Conservation (phyloP, 2,797 vertebrate species). For the Chaetodon trifasciatus region DNA sequence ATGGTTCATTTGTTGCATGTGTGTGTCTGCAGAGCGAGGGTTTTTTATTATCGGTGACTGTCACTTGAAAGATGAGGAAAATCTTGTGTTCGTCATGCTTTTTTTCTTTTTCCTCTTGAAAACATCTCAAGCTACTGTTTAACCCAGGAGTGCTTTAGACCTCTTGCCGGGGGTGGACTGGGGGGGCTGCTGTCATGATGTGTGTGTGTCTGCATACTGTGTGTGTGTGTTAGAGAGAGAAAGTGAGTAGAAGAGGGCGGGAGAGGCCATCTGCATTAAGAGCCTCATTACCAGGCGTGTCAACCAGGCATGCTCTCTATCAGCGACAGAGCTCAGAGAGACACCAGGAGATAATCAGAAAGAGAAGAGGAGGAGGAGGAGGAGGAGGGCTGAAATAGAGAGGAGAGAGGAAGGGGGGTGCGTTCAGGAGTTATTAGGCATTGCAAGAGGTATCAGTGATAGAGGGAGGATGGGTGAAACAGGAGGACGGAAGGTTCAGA, state of each 20-base stretch:
- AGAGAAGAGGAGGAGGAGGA: conserved; percentile 50
- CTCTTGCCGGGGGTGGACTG: conserved; percentile 47
- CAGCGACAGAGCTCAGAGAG: conserved; percentile 68
- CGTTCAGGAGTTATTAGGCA: conserved; percentile 54
- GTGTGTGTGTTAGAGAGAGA: conserved; percentile 22
- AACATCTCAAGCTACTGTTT: conserved; percentile 65
- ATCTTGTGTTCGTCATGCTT: conserved; percentile 49
- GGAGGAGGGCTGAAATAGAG: conserved; percentile 49
- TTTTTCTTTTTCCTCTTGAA: conserved; percentile 59
- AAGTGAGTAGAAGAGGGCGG: conserved; percentile 54
- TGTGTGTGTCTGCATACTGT: conserved; percentile 16
- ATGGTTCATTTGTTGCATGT: conserved; percentile 15
- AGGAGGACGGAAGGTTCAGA: conserved; percentile 39
- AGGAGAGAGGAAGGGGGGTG: conserved; percentile 45
- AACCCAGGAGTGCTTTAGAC: conserved; percentile 68
- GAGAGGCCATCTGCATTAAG: conserved; percentile 79
- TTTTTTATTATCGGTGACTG: conserved; percentile 11
- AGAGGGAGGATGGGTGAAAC: conserved; percentile 36
- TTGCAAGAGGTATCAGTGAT: conserved; percentile 37
- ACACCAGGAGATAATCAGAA: conserved; percentile 77
- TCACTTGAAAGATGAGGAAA: conserved; percentile 53
- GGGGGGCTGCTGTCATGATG: conserved; percentile 24
- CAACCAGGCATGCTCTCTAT: conserved; percentile 79
- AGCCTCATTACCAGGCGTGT: conserved; percentile 82
- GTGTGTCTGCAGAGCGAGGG: background rate